Evolutionary conservation across 23 tunicate genomes (phyloP).

Genomic region (Ciona savignyi): DNA sequence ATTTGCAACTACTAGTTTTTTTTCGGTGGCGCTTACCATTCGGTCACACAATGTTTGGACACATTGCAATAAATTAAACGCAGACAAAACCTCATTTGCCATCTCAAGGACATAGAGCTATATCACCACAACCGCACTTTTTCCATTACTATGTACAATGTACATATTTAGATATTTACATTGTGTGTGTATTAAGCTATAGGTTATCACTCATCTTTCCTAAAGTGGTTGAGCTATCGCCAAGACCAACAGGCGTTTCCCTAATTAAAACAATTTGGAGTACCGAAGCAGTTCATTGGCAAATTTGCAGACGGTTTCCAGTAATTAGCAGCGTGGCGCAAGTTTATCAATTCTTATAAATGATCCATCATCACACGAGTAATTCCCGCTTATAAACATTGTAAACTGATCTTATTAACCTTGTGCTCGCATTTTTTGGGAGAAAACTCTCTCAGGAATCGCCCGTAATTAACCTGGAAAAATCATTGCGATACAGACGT

Average conservation of each 20-base stretch:
- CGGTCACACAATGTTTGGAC: too few species aligned
- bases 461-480: too few species aligned
- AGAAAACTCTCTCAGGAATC: neutral
- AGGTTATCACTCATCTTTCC: neutral
- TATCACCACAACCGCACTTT: too few species aligned
- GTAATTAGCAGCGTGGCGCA: neutral
- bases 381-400: too few species aligned
- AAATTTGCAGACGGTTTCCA: neutral
- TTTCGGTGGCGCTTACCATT: too few species aligned
- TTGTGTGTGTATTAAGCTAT: neutral
- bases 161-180: too few species aligned
- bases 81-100: too few species aligned
- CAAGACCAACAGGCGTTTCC: neutral
- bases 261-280: neutral
- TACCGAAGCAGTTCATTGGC: neutral
- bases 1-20: too few species aligned
- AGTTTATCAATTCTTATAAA: neutral
- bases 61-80: too few species aligned
- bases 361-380: neutral
- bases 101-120: too few species aligned
- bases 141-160: too few species aligned
- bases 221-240: neutral
- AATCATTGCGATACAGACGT: too few species aligned
- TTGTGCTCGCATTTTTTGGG: neutral
- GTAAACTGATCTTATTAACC: neutral